Conservation (phyloP, 1,140 invertebrate species). For the Papilio helenus region DNA sequence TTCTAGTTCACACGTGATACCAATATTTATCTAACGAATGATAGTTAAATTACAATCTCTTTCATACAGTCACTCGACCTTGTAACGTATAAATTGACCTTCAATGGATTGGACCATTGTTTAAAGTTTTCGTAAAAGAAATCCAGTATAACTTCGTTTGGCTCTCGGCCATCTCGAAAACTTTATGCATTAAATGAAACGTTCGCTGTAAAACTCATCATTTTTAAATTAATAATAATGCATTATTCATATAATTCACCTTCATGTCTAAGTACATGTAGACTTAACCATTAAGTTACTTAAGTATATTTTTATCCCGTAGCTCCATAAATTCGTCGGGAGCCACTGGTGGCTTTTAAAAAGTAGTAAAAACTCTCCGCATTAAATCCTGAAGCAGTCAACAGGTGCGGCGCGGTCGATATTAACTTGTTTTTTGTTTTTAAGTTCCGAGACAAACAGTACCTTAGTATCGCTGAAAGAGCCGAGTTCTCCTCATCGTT, state of each 20-base stretch:
- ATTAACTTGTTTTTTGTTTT: conserved; percentile 52
- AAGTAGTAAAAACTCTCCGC: conserved; percentile 69
- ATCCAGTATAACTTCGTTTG: not conserved
- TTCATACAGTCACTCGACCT: not conserved
- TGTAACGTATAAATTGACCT: not conserved
- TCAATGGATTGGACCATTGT: not conserved
- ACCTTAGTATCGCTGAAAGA: conserved; percentile 97
- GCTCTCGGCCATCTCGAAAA: not conserved
- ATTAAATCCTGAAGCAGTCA: conserved; percentile 66
- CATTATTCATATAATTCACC: not conserved
- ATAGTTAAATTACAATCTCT: not conserved
- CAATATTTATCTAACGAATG: too few species aligned
- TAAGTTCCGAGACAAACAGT: conserved; percentile 91
- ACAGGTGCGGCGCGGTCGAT: conserved; percentile 64
- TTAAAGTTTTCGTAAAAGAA: not conserved
- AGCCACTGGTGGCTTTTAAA: conserved; percentile 60
- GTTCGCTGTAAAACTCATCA: not conserved
- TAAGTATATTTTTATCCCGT: conserved; percentile 39
- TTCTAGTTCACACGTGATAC: not conserved
- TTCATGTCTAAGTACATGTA: not conserved
- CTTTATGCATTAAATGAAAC: not conserved
- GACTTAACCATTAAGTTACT: conserved; percentile 22
- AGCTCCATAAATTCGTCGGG: conserved; percentile 58
- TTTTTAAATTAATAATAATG: not conserved
- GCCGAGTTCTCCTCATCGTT: conserved; percentile 97